Base-by-base conservation (phyloP, 2,797 vertebrate species). In the Pantherophis alleghaniensis region DNA sequence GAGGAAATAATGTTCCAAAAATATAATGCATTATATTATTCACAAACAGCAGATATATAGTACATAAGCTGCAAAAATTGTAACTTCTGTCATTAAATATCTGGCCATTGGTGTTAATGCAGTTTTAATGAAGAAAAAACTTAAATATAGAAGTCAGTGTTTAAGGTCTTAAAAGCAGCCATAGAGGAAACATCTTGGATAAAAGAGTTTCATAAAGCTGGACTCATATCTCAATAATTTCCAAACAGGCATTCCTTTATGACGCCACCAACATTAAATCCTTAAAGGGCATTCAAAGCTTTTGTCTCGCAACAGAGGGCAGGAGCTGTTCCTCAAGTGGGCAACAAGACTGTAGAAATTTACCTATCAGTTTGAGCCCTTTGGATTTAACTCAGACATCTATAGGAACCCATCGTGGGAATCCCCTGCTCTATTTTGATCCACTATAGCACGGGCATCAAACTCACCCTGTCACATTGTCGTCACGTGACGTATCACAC, bases 401-500 rank as follows among this genome's bases (percentile, higher is more conserved):
- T 42, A 79, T 0, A 79, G 69, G 32, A 79, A 42, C 32, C 16
- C 69, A 42, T n/a, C n/a, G 32, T 51, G 47, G 47, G 6, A 51
- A 51, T 51, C 47, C 69, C 32, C n/a, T 32, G n/a, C n/a, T 69
- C 28, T 13, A 14, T 69, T 69, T 13, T 32, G 66, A 69, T 3
- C n/a, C 16, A 79, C n/a, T 60, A 10, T 60, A 60, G 22, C 59
- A 60, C 7, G 2, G 57, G 22, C 24, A 2, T 60, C 2, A 60
- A 60, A 60, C 20, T 24, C 7, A 2, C 7, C 6, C 0, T 1
- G 7, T 60, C 20, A 60, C 59, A 60, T 24, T 60, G 59, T 2
- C 2, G 2, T 60, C 59, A 60, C 0, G 7, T 60, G 22, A 60
- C 6, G 1, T 24, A 7, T 60, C 7, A 0, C 59, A 2, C 0